phyloP scores from a whole-genome alignment of 1,140 invertebrate genomes.

The Bombus affinis region DNA sequence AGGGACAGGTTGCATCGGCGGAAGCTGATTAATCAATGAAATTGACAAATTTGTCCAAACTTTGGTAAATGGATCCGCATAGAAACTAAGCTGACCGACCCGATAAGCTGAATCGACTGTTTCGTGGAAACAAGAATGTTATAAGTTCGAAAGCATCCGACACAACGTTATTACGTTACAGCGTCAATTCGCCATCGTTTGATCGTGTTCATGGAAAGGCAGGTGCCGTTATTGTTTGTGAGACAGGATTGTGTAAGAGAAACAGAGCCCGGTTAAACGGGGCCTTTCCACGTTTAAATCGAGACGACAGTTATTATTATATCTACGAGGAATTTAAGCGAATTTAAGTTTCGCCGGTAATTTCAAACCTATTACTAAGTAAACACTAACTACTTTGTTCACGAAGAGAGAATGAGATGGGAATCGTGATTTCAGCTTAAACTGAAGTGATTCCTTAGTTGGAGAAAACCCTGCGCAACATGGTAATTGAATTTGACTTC shows the following conservation, averaged over 20 bases:
- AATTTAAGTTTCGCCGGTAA: not conserved
- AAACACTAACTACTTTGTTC: not conserved
- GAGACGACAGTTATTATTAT: not conserved
- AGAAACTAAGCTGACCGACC: too few species aligned
- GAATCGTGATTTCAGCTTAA: not conserved
- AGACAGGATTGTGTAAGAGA: not conserved
- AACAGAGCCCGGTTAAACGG: too few species aligned
- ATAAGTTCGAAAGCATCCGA: not conserved
- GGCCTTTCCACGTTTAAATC: not conserved
- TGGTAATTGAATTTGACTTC: not conserved
- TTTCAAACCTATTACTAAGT: constrained; percentile 15
- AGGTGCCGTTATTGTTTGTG: not conserved
- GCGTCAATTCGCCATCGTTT: not conserved
- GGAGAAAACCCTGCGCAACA: not conserved
- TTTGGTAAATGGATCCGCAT: too few species aligned
- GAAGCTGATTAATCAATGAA: too few species aligned
- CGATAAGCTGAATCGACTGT: not conserved
- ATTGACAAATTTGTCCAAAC: too few species aligned
- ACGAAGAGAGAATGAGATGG: not conserved
- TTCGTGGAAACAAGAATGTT: not conserved
- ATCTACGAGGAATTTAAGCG: not conserved
- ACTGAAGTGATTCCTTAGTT: not conserved
- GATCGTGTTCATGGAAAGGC: not conserved
- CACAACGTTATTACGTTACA: not conserved
- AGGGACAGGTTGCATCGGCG: too few species aligned